A percentile compares a stretch with the other conserved stretches of the same genome.
Evolutionary conservation across 37 sponge, comb jelly and placozoan genomes (phyloP).

Genomic region (Bolinopsis microptera): DNA sequence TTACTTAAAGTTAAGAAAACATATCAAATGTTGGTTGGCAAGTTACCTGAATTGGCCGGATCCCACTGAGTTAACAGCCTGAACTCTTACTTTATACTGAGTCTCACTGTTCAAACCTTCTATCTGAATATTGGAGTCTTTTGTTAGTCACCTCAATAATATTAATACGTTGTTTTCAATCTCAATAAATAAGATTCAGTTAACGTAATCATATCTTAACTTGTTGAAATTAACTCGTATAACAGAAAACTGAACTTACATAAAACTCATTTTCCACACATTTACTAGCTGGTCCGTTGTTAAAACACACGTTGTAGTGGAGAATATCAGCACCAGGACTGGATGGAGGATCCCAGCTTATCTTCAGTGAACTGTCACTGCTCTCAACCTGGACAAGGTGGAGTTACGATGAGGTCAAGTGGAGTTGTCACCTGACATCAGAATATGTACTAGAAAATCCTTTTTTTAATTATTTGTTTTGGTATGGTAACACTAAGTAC

Average conservation of each 20-base stretch:
- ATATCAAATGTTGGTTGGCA: too few species aligned
- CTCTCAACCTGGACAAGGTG: neutral
- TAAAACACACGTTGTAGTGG: conserved; percentile 27
- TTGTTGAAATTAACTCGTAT: too few species aligned
- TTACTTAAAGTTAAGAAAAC: too few species aligned
- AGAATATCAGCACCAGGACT: neutral
- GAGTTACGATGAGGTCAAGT: neutral
- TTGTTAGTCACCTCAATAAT: too few species aligned
- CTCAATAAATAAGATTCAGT: neutral
- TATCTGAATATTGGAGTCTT: too few species aligned
- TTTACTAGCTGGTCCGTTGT: neutral
- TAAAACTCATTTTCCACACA: neutral
- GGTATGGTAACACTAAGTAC: too few species aligned
- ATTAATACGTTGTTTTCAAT: neutral
- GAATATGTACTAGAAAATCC: too few species aligned
- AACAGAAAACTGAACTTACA: neutral
- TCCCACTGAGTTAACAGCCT: conserved; percentile 33
- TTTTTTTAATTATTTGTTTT: too few species aligned
- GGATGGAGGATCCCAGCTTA: conserved; percentile 2
- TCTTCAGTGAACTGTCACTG: neutral
- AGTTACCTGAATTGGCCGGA: conserved; percentile 35
- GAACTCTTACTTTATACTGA: conserved; percentile 22
- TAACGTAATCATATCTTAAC: neutral
- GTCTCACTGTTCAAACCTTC: neutral
- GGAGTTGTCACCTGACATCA: neutral